Percentiles rank a stretch among this genome's conserved stretches.
phyloP scores from a whole-genome alignment of 2,113 vertebrate genomes.

The Mormyrus iriodes region DNA sequence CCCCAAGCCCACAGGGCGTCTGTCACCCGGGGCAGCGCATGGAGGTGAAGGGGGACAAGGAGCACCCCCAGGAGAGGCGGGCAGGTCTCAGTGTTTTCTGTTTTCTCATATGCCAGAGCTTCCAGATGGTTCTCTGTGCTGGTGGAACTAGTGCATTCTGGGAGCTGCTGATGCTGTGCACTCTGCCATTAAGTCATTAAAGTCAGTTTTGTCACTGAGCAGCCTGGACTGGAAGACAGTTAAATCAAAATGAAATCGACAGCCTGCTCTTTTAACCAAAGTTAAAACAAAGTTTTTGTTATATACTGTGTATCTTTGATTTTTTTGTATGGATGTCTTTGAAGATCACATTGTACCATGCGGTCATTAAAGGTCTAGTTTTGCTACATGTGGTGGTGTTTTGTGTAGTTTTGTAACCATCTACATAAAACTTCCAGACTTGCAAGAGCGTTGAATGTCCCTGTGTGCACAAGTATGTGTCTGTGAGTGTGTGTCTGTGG shows the following conservation, averaged over 20 bases:
- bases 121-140: not conserved
- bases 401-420: not conserved
- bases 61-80: not conserved
- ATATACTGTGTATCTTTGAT: not conserved
- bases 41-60: not conserved
- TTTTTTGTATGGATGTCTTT: not conserved
- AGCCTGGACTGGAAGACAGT: not conserved
- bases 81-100: not conserved
- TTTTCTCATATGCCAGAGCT: not conserved
- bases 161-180: not conserved
- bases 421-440: not conserved
- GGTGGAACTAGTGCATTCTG: not conserved
- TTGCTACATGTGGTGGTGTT: not conserved
- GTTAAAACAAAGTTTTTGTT: not conserved
- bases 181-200: not conserved
- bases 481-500: not conserved
- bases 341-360: not conserved
- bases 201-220: not conserved
- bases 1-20: constrained; percentile 11
- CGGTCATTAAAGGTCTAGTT: constrained; percentile 17
- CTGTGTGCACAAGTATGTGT: not conserved
- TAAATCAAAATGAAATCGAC: not conserved
- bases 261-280: not conserved
- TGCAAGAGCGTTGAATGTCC: not conserved
- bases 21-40: not conserved